Conservation (phyloP, 1,140 invertebrate species). For the Sarcophaga bullata region DNA sequence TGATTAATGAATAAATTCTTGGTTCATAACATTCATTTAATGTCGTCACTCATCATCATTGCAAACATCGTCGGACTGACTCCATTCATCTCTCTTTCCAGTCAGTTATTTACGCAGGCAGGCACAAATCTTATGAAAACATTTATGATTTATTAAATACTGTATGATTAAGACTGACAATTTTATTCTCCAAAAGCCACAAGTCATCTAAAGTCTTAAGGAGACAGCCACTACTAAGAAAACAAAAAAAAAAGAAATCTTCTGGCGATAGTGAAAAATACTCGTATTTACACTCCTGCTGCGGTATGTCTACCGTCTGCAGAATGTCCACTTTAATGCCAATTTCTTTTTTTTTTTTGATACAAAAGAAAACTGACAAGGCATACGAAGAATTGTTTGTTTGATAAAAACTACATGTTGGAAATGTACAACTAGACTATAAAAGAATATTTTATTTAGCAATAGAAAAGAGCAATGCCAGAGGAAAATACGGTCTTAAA, state of each 20-base stretch:
- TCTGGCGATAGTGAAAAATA: conserved; percentile 2
- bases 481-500: too few relatives aligned
- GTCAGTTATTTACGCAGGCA: background rate
- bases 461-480: background rate
- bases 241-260: background rate
- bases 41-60: too few relatives aligned
- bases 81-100: background rate
- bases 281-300: background rate
- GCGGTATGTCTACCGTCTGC: background rate
- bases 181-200: background rate
- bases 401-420: background rate
- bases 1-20: too few relatives aligned
- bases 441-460: background rate
- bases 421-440: too few relatives aligned
- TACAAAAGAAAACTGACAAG: conserved; percentile 18
- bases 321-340: background rate
- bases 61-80: background rate
- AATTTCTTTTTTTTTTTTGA: background rate
- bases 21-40: too few relatives aligned
- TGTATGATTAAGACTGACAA: conserved; percentile 11
- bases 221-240: background rate
- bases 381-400: background rate
- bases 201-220: background rate
- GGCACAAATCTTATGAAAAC: background rate
- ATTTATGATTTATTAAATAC: conserved; percentile 8